Base-by-base conservation (phyloP, 2,113 vertebrate genomes). In the Syngnathoides biaculeatus region DNA sequence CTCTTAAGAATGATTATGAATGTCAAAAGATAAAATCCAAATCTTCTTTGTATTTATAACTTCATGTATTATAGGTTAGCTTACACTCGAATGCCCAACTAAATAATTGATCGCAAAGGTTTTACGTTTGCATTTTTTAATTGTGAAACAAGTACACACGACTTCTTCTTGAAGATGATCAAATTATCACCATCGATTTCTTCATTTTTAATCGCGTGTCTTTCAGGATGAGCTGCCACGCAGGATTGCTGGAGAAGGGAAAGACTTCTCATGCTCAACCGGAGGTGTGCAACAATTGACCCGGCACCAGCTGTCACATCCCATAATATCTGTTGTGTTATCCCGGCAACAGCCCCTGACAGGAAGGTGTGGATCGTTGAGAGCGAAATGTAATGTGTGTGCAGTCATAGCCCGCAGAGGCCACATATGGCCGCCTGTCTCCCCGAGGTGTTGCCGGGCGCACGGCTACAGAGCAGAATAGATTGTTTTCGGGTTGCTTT, bases 381-480 rank as follows among this genome's bases (percentile, higher is more conserved):
- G 40, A 47, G 14, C 24, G 26, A 38, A 53, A 42, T 38, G 17
- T 47, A 11, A n/a, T 30, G 65, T 64, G 63, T 45, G 22, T 42
- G 38, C n/a, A 35, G n/a, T 55, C 59, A 40, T 15, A 60, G 47
- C 48, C 27, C 60, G 65, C 58, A 38, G 17, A 27, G 68, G 63
- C 67, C 76, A 69, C 77, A 76, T 76, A 71, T 82, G 76, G 73
- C 52, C 20, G 64, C 38, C 27, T 52, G 39, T 35, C 58, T 30
- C 65, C 79, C 68, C 40, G n/a, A 42, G 72, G 62, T 58, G 67
- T 68, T 55, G 58, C 59, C 19, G 15, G 39, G 27, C 70, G 53
- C 47, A 5, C n/a, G 48, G 27, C 43, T 19, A 26, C 30, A 24
- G 66, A 66, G 70, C 60, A 68, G 71, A 77, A 73, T 71, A 74